These are phyloP conservation scores for Callosobruchus maculatus DNA, from an alignment of 2,888 invertebrate species.

Conservation along the genomic window DNA sequence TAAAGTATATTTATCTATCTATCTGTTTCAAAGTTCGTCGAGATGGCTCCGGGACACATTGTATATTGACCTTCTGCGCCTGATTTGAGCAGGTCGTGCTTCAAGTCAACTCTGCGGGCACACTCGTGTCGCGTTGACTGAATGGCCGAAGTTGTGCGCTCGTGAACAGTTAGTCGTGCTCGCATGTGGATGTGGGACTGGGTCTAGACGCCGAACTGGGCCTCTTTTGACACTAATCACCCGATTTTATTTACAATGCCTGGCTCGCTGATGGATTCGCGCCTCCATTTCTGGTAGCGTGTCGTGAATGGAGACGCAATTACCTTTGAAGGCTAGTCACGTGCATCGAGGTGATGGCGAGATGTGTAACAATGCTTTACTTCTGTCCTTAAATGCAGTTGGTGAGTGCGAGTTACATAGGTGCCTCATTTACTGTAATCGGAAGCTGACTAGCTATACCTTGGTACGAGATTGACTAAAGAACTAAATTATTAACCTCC, in stretches of 20 bases:
- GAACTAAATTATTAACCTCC: too few relatives aligned
- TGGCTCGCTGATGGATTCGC: neutral
- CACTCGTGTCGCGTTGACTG: neutral
- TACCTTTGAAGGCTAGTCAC: neutral
- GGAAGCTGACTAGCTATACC: too few relatives aligned
- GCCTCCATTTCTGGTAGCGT: too few relatives aligned
- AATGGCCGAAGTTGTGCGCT: neutral
- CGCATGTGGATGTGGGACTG: neutral
- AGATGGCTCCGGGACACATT: too few relatives aligned
- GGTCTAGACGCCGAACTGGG: neutral
- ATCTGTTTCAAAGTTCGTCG: too few relatives aligned
- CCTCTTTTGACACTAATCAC: neutral
- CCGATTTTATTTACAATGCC: neutral
- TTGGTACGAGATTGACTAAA: too few relatives aligned
- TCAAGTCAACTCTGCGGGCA: neutral
- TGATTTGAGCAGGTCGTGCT: neutral
- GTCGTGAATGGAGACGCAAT: neutral
- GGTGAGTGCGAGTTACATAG: too few relatives aligned
- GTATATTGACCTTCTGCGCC: neutral
- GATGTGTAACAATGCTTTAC: neutral
- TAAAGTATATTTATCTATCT: too few relatives aligned
- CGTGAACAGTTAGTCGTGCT: neutral
- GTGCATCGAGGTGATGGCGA: neutral
- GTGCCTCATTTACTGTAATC: too few relatives aligned
- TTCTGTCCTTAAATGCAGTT: too few relatives aligned